Evolutionary conservation across 1,140 invertebrate species (phyloP).

Genomic region (Camponotus floridanus): DNA sequence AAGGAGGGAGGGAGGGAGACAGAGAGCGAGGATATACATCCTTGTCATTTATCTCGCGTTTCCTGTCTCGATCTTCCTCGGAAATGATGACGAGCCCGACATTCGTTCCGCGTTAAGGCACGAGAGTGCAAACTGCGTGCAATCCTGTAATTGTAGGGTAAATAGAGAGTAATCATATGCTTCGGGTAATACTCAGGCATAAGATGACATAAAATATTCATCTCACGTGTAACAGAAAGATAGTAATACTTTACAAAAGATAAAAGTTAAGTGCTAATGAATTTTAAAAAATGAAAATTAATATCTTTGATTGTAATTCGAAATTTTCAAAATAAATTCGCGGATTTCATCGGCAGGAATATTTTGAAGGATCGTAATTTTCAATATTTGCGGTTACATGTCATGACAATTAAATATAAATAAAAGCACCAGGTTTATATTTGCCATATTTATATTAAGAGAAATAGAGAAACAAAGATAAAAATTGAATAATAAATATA

Average conservation of each 20-base stretch:
- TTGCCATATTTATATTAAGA: neutral
- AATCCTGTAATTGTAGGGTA: neutral
- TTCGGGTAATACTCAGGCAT: neutral
- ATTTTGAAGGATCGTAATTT: neutral
- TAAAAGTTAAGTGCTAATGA: neutral
- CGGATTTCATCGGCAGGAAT: neutral
- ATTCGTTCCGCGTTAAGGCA: constrained; percentile 7
- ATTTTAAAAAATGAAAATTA: neutral
- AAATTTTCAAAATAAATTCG: neutral
- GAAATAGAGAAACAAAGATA: neutral
- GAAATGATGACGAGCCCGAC: neutral
- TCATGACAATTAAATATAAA: neutral
- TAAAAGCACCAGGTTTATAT: neutral
- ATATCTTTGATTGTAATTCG: neutral
- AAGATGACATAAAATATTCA: neutral
- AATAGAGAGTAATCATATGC: constrained; percentile 7
- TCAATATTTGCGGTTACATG: neutral
- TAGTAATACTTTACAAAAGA: neutral
- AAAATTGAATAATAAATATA: neutral
- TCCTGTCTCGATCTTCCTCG: constrained; percentile 20
- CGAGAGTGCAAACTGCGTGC: neutral
- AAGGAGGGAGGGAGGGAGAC: neutral
- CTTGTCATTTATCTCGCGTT: constrained; percentile 9
- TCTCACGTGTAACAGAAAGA: neutral
- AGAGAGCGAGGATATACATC: neutral